Evolutionary conservation across 2,113 vertebrate genomes (phyloP), one percentile per base, ranked within the genome.

Genomic region (Spheniscus mendiculus): DNA sequence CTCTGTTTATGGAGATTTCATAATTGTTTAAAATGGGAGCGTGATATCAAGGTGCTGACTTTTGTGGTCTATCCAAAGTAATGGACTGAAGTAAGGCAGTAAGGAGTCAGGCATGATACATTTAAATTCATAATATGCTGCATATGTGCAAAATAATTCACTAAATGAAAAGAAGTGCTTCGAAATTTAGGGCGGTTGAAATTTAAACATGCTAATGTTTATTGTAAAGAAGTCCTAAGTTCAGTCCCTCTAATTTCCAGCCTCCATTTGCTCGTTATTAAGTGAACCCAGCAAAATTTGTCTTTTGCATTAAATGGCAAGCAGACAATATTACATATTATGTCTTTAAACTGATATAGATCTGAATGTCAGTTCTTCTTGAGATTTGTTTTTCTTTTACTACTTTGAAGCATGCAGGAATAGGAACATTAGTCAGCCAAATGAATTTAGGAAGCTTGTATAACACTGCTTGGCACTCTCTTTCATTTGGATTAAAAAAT

Each of bases 391-490:
- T 95, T 87, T 95, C 70, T 92, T 85, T 71, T 71, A 74, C 78
- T 66, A 42, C 80, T 96, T 94, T 84, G 87, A 96, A 92, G 83
- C 90, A 80, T 17, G 49, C 81, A 89, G 88, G 92, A 95, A 90
- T 92, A 71, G 69, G 96, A 97, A 52, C 61, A 73, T 94, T 97
- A 95, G 74, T 92, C 93, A 97, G 79, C 90, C 90, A 95, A 89
- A 96, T 96, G 89, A 96, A 80, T 96, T 96, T 96, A 95, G 95
- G 93, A 97, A 97, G 87, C 94, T 96, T 97, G 96, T 98, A 58
- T 97, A 97, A 97, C 72, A 23, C 45, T 81, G 53, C 72, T 93
- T 97, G 90, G 95, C 96, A 95, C 34, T 21, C 18, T 90, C 56
- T 86, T 83, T 89, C n/a, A 0, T 79, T 89, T 93, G 74, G 73